phyloP scores from a whole-genome alignment of 2,113 vertebrate genomes.

The Poicephalus meyeri region DNA sequence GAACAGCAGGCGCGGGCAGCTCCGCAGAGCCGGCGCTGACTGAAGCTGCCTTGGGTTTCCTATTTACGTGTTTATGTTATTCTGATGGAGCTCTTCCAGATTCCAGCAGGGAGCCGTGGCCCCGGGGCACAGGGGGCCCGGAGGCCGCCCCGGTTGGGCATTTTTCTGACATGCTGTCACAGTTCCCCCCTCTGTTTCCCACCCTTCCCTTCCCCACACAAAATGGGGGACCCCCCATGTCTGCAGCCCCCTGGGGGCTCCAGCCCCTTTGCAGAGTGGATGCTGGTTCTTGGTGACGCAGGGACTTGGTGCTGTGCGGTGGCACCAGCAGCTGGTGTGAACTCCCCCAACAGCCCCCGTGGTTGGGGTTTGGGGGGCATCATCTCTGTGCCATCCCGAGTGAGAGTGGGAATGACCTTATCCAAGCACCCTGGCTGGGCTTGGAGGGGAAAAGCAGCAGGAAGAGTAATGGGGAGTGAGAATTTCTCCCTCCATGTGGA shows the following conservation, averaged over 20 bases:
- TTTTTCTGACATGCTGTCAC: background rate
- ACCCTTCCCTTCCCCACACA: background rate
- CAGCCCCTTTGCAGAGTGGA: background rate
- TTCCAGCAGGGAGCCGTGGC: background rate
- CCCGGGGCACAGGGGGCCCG: background rate
- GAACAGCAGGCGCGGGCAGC: background rate
- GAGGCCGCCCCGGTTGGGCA: background rate
- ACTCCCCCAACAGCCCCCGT: rapidly evolving
- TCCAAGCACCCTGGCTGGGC: background rate
- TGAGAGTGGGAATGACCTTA: background rate
- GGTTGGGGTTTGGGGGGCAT: background rate
- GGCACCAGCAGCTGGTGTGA: background rate
- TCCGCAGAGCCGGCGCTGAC: background rate
- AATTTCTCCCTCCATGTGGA: background rate
- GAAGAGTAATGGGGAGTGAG: rapidly evolving
- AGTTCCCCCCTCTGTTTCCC: background rate
- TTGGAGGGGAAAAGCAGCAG: background rate
- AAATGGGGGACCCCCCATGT: background rate
- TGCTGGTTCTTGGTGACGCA: rapidly evolving
- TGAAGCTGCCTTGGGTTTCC: background rate
- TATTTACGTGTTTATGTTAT: constrained; percentile 33
- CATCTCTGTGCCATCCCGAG: rapidly evolving
- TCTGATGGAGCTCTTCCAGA: background rate
- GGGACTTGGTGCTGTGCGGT: background rate
- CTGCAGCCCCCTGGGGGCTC: background rate